Conservation (phyloP, 2,113 vertebrate species). For the Pitta sordida region DNA sequence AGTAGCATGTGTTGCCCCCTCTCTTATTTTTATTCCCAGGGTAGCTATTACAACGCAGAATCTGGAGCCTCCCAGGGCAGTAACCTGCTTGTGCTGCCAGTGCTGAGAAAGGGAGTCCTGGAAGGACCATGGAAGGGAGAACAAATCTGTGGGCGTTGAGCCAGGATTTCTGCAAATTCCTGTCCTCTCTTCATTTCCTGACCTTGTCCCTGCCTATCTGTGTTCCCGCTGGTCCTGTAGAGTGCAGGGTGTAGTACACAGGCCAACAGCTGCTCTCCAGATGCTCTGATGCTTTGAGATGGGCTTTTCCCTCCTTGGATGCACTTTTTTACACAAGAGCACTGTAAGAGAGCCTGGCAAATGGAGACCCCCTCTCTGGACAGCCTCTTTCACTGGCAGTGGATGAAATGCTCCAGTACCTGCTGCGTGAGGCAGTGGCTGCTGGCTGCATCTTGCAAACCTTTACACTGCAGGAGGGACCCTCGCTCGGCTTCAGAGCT, state of each 20-base stretch:
- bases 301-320: background rate
- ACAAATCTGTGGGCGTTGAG: background rate
- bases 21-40: slow-evolving; percentile 37
- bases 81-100: slow-evolving; percentile 22
- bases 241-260: background rate
- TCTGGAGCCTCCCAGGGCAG: background rate
- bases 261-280: slow-evolving; percentile 56
- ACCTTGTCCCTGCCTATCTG: slow-evolving; percentile 23
- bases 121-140: slow-evolving; percentile 30
- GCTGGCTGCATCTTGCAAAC: background rate
- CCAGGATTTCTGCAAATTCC: slow-evolving; percentile 48
- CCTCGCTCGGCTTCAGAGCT: background rate
- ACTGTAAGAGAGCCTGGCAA: background rate
- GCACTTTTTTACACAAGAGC: background rate
- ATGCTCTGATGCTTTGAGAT: slow-evolving; percentile 26
- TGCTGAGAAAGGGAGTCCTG: slow-evolving; percentile 15
- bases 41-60: background rate
- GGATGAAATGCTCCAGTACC: background rate
- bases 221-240: slow-evolving; percentile 8
- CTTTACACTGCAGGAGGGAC: background rate
- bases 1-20: slow-evolving; percentile 22
- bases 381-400: background rate
- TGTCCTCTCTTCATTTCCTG: slow-evolving; percentile 11
- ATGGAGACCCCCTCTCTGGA: background rate
- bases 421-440: background rate